Evolutionary conservation across 1,140 invertebrate genomes (phyloP), one percentile per base, ranked within the genome.

Genomic region (Maniola jurtina): DNA sequence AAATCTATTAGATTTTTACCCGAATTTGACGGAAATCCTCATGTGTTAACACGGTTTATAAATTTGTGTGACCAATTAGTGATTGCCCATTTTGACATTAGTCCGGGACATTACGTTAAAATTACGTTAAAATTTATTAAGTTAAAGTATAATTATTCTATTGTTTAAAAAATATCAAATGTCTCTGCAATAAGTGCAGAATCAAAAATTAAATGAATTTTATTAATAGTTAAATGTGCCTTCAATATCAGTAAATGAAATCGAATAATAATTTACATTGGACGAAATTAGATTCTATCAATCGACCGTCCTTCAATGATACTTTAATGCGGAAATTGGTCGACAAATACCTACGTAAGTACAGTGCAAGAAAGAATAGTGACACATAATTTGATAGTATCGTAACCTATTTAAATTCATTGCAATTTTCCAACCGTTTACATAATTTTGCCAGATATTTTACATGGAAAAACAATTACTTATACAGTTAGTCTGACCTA

Each of bases 281-380:
- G 25, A 58, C n/a, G 15, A 59, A 59, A 68, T 62, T 58, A 63
- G 60, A 63, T 54, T 62, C 40, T 50, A 59, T 63, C 66, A 68
- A 68, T 63, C 47, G 47, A n/a, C n/a, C 50, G 66, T 68, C 66
- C 66, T 68, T 68, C 66, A 68, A 33, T 40, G 14, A 52, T 52
- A 61, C 14, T 76, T 80, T 66, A 75, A 88, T 64, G 76, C 86
- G 86, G 86, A 88, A 88, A 83, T 86, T 84, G 78, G 79, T 78
- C 73, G 64, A 75, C 71, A 76, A 79, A 84, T 40, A 57, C 79
- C 33, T 64, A 61, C 33, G 52, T 56, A 63, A 25, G 38, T 56
- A 55, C 57, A 45, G 36, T 10, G n/a, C 63, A 72, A 57, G 40
- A 75, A 71, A 70, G 72, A 71, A 64, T 57, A 25, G 52, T 42